Base-by-base conservation (phyloP, 2,797 vertebrate genomes). In the Brachymystax lenok region DNA sequence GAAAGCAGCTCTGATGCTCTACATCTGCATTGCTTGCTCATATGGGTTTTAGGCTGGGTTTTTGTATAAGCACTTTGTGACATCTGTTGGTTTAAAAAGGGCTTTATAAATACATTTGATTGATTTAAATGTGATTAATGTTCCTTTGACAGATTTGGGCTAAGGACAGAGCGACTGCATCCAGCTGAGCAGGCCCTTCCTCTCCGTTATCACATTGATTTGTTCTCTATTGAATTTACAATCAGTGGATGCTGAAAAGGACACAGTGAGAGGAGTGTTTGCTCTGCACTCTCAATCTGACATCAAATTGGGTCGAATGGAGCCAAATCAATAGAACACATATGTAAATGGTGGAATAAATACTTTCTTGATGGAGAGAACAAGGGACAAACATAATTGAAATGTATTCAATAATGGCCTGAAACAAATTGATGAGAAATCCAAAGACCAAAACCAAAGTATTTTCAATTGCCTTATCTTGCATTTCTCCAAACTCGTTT, bases 91-190 rank as follows among this genome's bases (percentile, higher is more conserved):
- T 40, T 40, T 40, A 40, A 40, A 40, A 40, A 40, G 1, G 8
- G 8, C 40, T 10, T 0, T 10, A 40, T 40, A 40, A 40, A 40
- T 40, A 40, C 8, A 40, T 40, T 2, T 40, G 40, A 40, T 40
- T 40, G 40, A 2, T 40, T 40, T 40, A 10, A 8, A 40, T 40
- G 7, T 40, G 40, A 40, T 40, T 7, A 19, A 46, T 76, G 78
- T 77, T 1, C 24, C 33, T 71, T 40, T 74, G 81, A 85, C 73
- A 76, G 70, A 86, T 86, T 80, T 80, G 61, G 83, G 80, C 76
- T 83, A 77, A 67, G 54, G 78, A 79, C 56, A 54, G 51, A 30
- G 76, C 5, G 16, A 54, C 13, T 54, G 51, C 16, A n/a, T 16
- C 54, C 35, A 81, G 27, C 52, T 17, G 33, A 69, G 63, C 63